Evolutionary conservation across 2,888 invertebrate genomes (phyloP).

Genomic region (Thera britannica): DNA sequence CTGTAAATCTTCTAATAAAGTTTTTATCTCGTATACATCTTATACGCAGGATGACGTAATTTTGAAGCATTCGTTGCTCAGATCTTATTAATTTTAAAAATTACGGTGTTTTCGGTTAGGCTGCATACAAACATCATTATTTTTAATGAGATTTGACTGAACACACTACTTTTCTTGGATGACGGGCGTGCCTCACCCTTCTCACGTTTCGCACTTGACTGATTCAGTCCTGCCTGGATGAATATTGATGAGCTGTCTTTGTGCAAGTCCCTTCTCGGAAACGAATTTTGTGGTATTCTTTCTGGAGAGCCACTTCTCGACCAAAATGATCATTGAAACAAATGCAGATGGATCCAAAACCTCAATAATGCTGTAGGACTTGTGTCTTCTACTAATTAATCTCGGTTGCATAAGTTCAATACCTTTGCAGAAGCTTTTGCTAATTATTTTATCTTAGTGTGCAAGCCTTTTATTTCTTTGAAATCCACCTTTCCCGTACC

Average conservation of each 20-base stretch:
- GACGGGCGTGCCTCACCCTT: constrained; percentile 64
- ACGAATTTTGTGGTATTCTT: constrained; percentile 34
- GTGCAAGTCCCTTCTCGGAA: constrained; percentile 32
- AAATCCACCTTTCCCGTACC: constrained; percentile 25
- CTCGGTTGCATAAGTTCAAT: constrained; percentile 9
- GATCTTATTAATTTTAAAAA: constrained; percentile 12
- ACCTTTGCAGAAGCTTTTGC: constrained; percentile 19
- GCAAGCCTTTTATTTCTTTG: constrained; percentile 28
- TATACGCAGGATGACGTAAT: constrained; percentile 9
- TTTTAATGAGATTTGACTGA: constrained; percentile 47
- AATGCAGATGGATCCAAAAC: neutral
- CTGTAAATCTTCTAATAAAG: constrained; percentile 9
- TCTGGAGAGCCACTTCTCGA: constrained; percentile 20
- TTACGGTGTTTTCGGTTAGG: constrained; percentile 2
- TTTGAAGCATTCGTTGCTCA: neutral
- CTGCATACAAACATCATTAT: constrained; percentile 40
- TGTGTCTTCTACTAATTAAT: constrained; percentile 5
- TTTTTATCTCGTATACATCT: constrained; percentile 8
- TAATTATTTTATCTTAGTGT: constrained; percentile 23
- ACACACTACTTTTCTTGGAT: constrained; percentile 47
- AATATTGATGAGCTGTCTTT: constrained; percentile 48
- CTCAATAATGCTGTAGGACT: neutral
- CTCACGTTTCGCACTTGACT: constrained; percentile 61
- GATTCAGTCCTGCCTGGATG: constrained; percentile 41
- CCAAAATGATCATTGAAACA: constrained; percentile 18